These are phyloP conservation scores for Pelobates cultripes DNA, from an alignment of 2,797 vertebrate species.

Conservation along the genomic window DNA sequence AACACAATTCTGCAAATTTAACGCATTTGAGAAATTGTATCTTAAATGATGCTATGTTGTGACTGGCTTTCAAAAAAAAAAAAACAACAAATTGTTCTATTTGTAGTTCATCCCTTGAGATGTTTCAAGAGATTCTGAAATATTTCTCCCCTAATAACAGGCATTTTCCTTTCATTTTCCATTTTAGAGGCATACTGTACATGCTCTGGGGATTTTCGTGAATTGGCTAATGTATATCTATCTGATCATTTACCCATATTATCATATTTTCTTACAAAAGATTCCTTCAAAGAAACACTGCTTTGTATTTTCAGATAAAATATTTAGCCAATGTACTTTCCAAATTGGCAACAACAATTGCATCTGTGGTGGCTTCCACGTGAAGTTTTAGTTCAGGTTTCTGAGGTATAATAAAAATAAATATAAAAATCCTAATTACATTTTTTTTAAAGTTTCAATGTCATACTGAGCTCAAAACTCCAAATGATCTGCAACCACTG, in stretches of 20 bases:
- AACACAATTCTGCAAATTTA: neutral
- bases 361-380: neutral
- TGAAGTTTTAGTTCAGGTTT: neutral
- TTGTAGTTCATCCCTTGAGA: slow-evolving; percentile 63
- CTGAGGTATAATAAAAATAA: neutral
- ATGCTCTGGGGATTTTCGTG: slow-evolving; percentile 57
- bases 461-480: neutral
- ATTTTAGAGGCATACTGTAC: slow-evolving; percentile 41
- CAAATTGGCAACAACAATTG: neutral
- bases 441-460: neutral
- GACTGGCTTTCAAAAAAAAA: slow-evolving; percentile 59
- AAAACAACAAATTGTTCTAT: slow-evolving; percentile 65
- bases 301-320: neutral
- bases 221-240: slow-evolving; percentile 57
- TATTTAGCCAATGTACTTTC: neutral
- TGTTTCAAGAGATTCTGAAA: slow-evolving; percentile 61
- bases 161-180: slow-evolving; percentile 18
- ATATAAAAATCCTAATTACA: neutral
- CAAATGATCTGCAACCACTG: neutral
- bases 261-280: neutral
- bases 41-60: slow-evolving; percentile 60
- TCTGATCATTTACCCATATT: slow-evolving; percentile 34
- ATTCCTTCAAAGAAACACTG: neutral
- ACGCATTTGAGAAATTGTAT: slow-evolving; percentile 36
- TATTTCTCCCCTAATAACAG: slow-evolving; percentile 61